A percentile compares a stretch with the other conserved stretches of the same genome.
These are phyloP conservation scores for Anguilla japonica DNA, from an alignment of 2,113 vertebrate species.

Conservation along the genomic window DNA sequence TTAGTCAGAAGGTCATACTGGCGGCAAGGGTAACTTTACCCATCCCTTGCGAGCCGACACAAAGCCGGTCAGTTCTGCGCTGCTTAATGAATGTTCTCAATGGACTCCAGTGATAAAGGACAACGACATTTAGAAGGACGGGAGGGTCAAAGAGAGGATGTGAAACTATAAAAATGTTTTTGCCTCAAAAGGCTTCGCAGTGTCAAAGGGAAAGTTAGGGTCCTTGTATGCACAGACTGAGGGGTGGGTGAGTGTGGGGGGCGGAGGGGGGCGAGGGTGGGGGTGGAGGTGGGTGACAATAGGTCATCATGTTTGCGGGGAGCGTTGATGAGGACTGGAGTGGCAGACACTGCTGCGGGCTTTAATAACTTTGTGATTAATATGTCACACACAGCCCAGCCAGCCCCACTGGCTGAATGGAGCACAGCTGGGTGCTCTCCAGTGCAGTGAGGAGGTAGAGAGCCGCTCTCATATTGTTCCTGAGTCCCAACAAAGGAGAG, in stretches of 20 bases:
- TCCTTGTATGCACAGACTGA: constrained; percentile 18
- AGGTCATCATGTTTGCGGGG: neutral
- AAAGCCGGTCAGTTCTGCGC: neutral
- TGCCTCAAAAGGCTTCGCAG: neutral
- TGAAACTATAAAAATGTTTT: neutral
- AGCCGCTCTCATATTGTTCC: constrained; percentile 13
- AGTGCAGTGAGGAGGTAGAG: constrained; percentile 19
- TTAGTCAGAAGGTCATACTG: neutral
- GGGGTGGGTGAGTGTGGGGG: constrained; percentile 2
- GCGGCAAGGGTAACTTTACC: neutral
- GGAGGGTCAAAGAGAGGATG: neutral
- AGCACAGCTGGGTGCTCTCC: constrained; percentile 41
- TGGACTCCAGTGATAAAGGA: neutral
- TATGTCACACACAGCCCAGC: constrained; percentile 52
- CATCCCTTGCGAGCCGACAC: neutral
- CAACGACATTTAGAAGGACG: neutral
- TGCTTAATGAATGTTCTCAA: neutral
- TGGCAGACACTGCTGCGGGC: constrained; percentile 54
- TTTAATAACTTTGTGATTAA: constrained; percentile 61
- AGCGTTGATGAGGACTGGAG: constrained; percentile 36
- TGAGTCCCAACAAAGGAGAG: constrained; percentile 58
- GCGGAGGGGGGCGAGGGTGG: constrained; percentile 1
- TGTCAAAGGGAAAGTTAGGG: neutral
- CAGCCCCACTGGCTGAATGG: constrained; percentile 49
- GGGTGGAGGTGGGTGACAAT: constrained; percentile 7